A percentile compares a stretch with the other conserved stretches of the same genome.
Conservation (phyloP, 2,113 vertebrate genomes). For the Aix galericulata region DNA sequence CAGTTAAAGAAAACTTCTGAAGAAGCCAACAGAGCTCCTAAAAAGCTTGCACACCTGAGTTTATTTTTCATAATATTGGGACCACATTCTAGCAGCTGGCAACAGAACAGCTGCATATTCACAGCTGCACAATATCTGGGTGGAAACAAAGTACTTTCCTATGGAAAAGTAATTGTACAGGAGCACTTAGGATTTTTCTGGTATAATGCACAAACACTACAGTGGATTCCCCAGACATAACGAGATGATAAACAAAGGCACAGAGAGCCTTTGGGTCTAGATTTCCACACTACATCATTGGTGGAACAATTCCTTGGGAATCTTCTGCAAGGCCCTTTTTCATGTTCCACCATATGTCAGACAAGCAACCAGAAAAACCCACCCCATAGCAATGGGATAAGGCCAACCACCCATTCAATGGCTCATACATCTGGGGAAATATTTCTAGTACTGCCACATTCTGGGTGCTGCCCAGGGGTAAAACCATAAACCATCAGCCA, state of each 20-base stretch:
- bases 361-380: neutral
- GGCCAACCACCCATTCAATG: neutral
- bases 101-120: neutral
- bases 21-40: neutral
- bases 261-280: neutral
- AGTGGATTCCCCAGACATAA: neutral
- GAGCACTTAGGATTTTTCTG: neutral
- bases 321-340: neutral
- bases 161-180: neutral
- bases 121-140: neutral
- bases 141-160: neutral
- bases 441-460: neutral
- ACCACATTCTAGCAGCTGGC: neutral
- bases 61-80: neutral
- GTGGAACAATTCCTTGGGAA: slow-evolving; percentile 6
- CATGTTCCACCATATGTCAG: neutral
- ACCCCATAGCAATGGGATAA: neutral
- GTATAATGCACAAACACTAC: neutral
- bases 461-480: neutral
- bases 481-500: neutral
- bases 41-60: neutral
- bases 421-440: neutral
- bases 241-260: neutral
- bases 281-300: neutral
- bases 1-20: neutral